A percentile compares a stretch with the other conserved stretches of the same genome.
Conservation (phyloP, 1,140 invertebrate genomes). For the Antheraea mylitta region DNA sequence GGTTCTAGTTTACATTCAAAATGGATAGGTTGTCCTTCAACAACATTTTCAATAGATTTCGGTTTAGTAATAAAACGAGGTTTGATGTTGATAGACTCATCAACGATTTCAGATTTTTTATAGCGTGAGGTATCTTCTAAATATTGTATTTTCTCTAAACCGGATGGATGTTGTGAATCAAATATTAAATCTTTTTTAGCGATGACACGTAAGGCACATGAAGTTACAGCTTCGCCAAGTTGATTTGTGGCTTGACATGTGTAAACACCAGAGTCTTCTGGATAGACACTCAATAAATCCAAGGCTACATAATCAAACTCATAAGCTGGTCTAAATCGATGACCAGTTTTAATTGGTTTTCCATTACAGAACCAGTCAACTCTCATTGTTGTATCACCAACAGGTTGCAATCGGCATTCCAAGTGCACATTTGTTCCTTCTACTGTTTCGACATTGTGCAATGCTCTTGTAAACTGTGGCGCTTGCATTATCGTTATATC, state of each 20-base stretch:
- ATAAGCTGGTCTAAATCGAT: constrained; percentile 96
- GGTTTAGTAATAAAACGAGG: constrained; percentile 92
- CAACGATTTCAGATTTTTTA: constrained; percentile 89
- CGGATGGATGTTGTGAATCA: constrained; percentile 92
- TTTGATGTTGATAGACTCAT: constrained; percentile 90
- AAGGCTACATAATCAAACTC: constrained; percentile 99
- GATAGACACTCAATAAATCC: constrained; percentile 96
- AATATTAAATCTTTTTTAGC: constrained; percentile 92
- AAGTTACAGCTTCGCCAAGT: constrained; percentile 96
- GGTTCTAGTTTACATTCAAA: constrained; percentile 99
- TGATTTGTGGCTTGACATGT: constrained; percentile 95
- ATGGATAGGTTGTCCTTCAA: constrained; percentile 95
- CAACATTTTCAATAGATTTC: constrained; percentile 90
- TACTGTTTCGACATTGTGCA: constrained; percentile 94
- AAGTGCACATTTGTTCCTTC: constrained; percentile 96
- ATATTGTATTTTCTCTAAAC: constrained; percentile 94
- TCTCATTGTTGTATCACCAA: constrained; percentile 96
- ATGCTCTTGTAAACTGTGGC: constrained; percentile 91
- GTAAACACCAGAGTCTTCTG: constrained; percentile 97
- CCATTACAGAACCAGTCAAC: constrained; percentile 99
- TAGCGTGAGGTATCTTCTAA: constrained; percentile 93
- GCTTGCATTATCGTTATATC: constrained; percentile 89
- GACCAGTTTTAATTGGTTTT: constrained; percentile 90
- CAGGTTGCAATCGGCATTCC: constrained; percentile 94
- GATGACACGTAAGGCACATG: constrained; percentile 91